Conservation (phyloP, 2,888 invertebrate genomes). For the Diaprepes abbreviatus region DNA sequence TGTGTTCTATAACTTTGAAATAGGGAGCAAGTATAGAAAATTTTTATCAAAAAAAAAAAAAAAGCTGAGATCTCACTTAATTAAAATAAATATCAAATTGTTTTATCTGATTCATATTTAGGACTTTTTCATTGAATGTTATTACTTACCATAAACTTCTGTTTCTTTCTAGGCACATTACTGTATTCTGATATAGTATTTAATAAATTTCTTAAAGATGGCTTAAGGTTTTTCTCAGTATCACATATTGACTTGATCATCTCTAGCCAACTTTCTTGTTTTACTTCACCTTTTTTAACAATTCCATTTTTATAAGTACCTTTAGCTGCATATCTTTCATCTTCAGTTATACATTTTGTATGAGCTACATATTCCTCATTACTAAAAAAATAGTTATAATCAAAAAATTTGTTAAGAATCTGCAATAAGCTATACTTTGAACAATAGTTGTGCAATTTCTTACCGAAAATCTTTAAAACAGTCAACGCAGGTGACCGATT, state of each 20-base stretch:
- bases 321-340: conserved; percentile 90
- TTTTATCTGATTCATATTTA: no score
- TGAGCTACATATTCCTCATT: conserved; percentile 83
- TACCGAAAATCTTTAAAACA: conserved; percentile 91
- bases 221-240: conserved; percentile 71
- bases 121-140: no score
- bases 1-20: no score
- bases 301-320: conserved; percentile 78
- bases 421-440: conserved; percentile 34
- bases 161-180: conserved; percentile 89
- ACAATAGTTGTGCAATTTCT: conserved; percentile 58
- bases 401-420: neutral
- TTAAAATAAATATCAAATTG: no score
- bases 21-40: no score
- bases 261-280: conserved; percentile 88
- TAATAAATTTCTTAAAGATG: conserved; percentile 74
- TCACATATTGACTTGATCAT: conserved; percentile 77
- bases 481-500: conserved; percentile 91
- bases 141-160: conserved; percentile 78
- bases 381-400: conserved; percentile 68
- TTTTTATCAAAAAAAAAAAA: no score
- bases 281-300: conserved; percentile 87
- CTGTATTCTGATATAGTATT: conserved; percentile 76
- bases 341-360: conserved; percentile 88
- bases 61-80: no score